These are phyloP conservation scores for Columba guinea DNA, from an alignment of 2,797 vertebrate species.

Conservation along the genomic window DNA sequence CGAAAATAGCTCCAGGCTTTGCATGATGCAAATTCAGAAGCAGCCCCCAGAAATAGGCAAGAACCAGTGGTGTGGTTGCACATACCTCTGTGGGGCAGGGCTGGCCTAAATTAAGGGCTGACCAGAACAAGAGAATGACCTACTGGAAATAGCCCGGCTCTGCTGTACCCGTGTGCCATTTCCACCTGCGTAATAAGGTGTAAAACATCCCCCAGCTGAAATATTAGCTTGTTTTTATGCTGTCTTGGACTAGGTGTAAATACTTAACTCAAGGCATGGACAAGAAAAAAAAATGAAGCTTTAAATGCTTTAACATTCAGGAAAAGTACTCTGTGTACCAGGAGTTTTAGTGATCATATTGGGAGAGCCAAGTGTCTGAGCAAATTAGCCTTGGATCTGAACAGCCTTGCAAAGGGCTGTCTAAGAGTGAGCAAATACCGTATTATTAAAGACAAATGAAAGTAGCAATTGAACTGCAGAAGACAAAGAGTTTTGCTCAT, in stretches of 20 bases:
- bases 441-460: conserved; percentile 68
- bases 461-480: conserved; percentile 54
- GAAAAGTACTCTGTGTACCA: conserved; percentile 61
- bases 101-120: conserved; percentile 33
- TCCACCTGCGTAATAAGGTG: conserved; percentile 19
- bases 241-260: conserved; percentile 16
- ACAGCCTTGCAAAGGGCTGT: conserved; percentile 44
- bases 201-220: conserved; percentile 8
- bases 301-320: conserved; percentile 57
- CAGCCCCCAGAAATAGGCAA: conserved; percentile 24
- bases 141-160: conserved; percentile 22
- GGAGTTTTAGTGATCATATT: conserved; percentile 42
- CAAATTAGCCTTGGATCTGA: conserved; percentile 63
- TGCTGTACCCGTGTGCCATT: background rate
- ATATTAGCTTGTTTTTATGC: conserved; percentile 6
- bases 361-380: conserved; percentile 57
- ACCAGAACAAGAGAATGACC: background rate
- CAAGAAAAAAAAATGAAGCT: background rate
- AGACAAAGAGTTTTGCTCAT: conserved; percentile 58
- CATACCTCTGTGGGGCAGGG: conserved; percentile 23
- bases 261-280: conserved; percentile 1
- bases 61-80: background rate
- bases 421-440: conserved; percentile 59
- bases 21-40: background rate
- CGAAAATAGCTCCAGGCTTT: background rate